Evolutionary conservation across 1,140 invertebrate species (phyloP).

Genomic region (Copidosoma floridanum): DNA sequence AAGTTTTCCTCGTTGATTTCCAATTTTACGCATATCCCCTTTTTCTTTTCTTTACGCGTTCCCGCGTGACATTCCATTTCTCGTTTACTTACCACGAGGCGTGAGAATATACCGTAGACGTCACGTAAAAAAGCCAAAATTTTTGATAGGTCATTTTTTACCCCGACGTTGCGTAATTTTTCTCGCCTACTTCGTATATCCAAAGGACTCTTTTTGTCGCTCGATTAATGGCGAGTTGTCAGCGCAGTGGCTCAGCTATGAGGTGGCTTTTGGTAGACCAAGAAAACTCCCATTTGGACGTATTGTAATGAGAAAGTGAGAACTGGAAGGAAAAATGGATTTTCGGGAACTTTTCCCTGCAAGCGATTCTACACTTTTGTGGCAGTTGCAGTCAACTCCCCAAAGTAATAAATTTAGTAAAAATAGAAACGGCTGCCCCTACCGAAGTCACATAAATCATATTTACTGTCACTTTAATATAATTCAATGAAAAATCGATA

Average conservation of each 20-base stretch:
- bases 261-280: no score
- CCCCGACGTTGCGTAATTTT: background rate
- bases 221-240: background rate
- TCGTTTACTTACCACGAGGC: background rate
- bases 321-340: background rate
- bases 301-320: background rate
- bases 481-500: no score
- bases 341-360: background rate
- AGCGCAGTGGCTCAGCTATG: no score
- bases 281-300: background rate
- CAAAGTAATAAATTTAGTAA: no score
- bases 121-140: slow-evolving; percentile 4
- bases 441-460: no score
- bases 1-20: background rate
- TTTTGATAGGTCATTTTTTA: slow-evolving; percentile 8
- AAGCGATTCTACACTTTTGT: background rate
- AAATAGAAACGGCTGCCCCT: no score
- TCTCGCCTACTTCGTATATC: slow-evolving; percentile 4
- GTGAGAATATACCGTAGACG: slow-evolving; percentile 11
- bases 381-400: background rate
- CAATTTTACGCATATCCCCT: slow-evolving; percentile 12
- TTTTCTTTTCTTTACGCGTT: background rate
- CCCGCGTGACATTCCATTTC: no score
- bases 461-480: no score
- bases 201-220: background rate